These are phyloP conservation scores for Lottia gigantea DNA, from an alignment of 2,888 invertebrate genomes.

Conservation along the genomic window DNA sequence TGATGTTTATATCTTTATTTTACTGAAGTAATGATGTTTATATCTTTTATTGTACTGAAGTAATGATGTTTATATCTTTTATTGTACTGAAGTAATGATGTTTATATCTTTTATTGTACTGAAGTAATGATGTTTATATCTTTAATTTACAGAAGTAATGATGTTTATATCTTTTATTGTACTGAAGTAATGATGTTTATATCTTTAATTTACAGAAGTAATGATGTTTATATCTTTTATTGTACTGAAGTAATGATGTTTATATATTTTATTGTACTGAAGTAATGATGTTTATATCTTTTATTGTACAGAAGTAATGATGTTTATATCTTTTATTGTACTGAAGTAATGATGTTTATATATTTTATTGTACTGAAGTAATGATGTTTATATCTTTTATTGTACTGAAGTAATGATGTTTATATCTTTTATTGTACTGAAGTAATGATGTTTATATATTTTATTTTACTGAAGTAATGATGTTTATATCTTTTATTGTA, in stretches of 20 bases:
- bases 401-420: too few species aligned
- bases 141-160: conserved; percentile 73
- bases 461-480: conserved; percentile 75
- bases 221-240: conserved; percentile 91
- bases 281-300: conserved; percentile 89
- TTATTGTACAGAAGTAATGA: conserved; percentile 75
- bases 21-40: conserved; percentile 82
- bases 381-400: conserved; percentile 72
- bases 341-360: conserved; percentile 86
- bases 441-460: conserved; percentile 89
- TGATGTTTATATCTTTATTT: conserved; percentile 15
- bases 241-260: too few species aligned
- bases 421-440: conserved; percentile 46
- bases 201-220: conserved; percentile 69
- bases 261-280: conserved; percentile 47
- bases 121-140: too few species aligned
- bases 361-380: conserved; percentile 81
- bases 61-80: conserved; percentile 90
- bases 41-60: conserved; percentile 84
- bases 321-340: conserved; percentile 25
- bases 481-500: conserved; percentile 22
- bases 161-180: conserved; percentile 89
- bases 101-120: too few species aligned
- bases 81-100: conserved; percentile 83
- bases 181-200: conserved; percentile 66